Evolutionary conservation across 2,113 vertebrate species (phyloP).

Genomic region (Hippocampus guttulatus): DNA sequence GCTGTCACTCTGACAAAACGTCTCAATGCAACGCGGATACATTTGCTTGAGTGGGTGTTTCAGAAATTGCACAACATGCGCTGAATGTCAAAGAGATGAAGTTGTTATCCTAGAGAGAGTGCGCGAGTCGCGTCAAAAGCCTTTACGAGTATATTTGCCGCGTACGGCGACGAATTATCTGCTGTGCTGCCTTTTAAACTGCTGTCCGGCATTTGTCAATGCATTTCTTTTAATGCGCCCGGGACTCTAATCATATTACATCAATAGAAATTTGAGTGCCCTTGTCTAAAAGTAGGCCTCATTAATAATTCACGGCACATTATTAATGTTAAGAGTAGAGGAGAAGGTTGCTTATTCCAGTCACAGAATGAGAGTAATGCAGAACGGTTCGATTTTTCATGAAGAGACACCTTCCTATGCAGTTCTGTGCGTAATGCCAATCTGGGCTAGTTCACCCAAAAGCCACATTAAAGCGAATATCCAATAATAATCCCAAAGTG

Average conservation of each 20-base stretch:
- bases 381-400: not conserved
- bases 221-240: not conserved
- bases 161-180: not conserved
- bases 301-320: not conserved
- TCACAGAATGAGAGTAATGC: not conserved
- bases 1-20: constrained; percentile 1
- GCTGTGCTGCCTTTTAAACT: not conserved
- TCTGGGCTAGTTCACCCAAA: not conserved
- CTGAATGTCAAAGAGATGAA: constrained; percentile 6
- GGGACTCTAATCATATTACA: constrained; percentile 9
- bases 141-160: not conserved
- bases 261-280: constrained; percentile 8
- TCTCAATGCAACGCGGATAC: not conserved
- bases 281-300: constrained; percentile 7
- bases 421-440: too few species aligned
- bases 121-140: not conserved
- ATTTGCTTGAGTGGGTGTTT: not conserved
- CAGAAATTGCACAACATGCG: not conserved
- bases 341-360: not conserved
- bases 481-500: too few species aligned
- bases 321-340: not conserved
- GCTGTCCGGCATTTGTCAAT: constrained; percentile 7
- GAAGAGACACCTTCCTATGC: not conserved
- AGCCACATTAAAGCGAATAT: not conserved
- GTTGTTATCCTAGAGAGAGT: not conserved